Base-by-base conservation (phyloP, 35 echinoderm and acorn worm species). In the Apostichopus parvimensis region DNA sequence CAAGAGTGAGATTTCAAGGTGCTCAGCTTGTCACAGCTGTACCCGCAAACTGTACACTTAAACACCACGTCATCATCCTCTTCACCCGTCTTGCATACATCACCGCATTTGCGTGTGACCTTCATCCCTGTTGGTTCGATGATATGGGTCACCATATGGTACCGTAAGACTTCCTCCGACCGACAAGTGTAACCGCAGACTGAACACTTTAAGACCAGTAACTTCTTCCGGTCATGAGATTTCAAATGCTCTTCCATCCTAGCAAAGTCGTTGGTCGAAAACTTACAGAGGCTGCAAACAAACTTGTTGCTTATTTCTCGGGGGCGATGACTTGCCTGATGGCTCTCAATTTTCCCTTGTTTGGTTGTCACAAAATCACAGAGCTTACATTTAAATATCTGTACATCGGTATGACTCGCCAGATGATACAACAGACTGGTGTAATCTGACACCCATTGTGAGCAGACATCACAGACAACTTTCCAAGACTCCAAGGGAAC, bases 1-100 rank as follows among this genome's bases (percentile, higher is more conserved):
- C 97, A 99, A 13, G 93, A 93, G 90, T 99, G 97, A 10, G 95
- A 91, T 80, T 99, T 99, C n/a, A 99, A 91, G 9, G 97, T 99
- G 20, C 89, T 94, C 22, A 99, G 78, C 68, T 96, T 99, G 78
- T 96, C 95, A 89, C 97, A 99, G 5, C 92, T 86, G 78, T 99
- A 99, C 8, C 92, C 92, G 91, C 97, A 99, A 7, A 99, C 88
- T 13, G 94, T 59, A 62, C 97, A 99, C 91, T 99, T 99, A 90
- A 94, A 99, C 6, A 73, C 65, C 28, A 89, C 77, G 17, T 18
- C 23, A 22, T 20, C 25, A 70, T 87, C 73, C 14, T 82, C 90
- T 28, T 26, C 24, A 10, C 76, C 92, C 61, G 17, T 59, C 11
- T 72, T 77, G 22, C 10, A 4, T 57, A 66, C n/a, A 6, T 26